Percentiles rank a stretch among this genome's conserved stretches.
Conservation (phyloP, 2,888 invertebrate genomes). For the Orchesella flavescens region DNA sequence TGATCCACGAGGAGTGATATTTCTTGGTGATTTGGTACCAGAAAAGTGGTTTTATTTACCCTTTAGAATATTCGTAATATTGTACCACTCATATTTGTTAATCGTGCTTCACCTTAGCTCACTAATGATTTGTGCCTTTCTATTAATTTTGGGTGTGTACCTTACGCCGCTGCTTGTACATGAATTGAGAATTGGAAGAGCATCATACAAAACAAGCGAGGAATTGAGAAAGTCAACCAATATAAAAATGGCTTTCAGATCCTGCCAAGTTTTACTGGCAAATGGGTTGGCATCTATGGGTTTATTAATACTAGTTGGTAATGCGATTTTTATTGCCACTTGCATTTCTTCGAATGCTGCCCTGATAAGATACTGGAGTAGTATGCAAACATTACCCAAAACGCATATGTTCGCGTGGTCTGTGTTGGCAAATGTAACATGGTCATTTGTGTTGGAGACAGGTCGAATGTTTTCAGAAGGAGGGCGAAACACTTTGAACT, state of each 20-base stretch:
- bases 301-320: neutral
- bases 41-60: neutral
- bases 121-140: neutral
- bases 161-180: neutral
- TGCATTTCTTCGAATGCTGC: neutral
- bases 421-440: neutral
- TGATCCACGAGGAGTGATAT: conserved; percentile 14
- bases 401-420: neutral
- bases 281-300: neutral
- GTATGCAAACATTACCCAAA: neutral
- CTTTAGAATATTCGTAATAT: neutral
- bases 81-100: neutral
- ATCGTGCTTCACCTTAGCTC: neutral
- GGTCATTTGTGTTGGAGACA: too few relatives aligned
- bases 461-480: neutral
- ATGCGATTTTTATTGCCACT: neutral
- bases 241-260: neutral
- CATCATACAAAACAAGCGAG: neutral
- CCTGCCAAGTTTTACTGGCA: neutral
- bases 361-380: neutral
- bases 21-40: neutral
- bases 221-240: neutral
- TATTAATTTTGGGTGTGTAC: neutral
- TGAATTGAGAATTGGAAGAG: neutral
- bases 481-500: neutral